Evolutionary conservation across 2,113 vertebrate species (phyloP), one percentile per base, ranked within the genome.

Genomic region (Struthidea cinerea): DNA sequence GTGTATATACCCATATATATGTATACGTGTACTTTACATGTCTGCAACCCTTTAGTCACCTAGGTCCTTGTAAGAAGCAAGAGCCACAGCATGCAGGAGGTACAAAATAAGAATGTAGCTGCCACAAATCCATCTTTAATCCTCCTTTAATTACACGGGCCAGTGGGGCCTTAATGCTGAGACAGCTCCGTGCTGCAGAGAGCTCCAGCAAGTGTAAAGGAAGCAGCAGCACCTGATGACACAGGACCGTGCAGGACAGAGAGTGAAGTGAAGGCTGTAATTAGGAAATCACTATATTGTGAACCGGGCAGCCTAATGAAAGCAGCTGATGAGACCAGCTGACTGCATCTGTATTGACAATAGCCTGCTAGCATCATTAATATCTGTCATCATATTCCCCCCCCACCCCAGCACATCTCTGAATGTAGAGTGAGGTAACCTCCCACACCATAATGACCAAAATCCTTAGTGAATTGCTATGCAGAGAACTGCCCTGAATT

Each of bases 221-320:
- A 67, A 68, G 61, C 63, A 79, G 77, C 80, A 90, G 91, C 37
- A 92, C 55, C 79, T 60, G 69, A 88, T 74, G 90, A 84, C 8
- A 59, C 75, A 77, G 69, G 83, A 56, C 61, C 7, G 15, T 53
- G 49, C 61, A 24, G 67, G n/a, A 68, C 12, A 3, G 12, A 67
- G 46, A 19, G 77, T 21, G 35, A 89, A 91, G 55, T 2, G 9
- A 89, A 94, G 70, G 53, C 78, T 95, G 71, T 91, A 93, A 88
- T 93, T 82, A 94, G 83, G 92, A 90, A 96, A 70, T n/a, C 75
- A 75, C 76, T 85, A 92, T 39, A 53, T 83, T 94, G 90, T 82
- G 79, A 67, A 70, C 85, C 74, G 56, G 86, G 75, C 42, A 5
- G 75, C 27, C 71, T 79, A 71, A 55, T 71, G 81, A 89, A 85